These are phyloP conservation scores for Clivina fossor DNA, from an alignment of 2,888 invertebrate species.

Conservation along the genomic window DNA sequence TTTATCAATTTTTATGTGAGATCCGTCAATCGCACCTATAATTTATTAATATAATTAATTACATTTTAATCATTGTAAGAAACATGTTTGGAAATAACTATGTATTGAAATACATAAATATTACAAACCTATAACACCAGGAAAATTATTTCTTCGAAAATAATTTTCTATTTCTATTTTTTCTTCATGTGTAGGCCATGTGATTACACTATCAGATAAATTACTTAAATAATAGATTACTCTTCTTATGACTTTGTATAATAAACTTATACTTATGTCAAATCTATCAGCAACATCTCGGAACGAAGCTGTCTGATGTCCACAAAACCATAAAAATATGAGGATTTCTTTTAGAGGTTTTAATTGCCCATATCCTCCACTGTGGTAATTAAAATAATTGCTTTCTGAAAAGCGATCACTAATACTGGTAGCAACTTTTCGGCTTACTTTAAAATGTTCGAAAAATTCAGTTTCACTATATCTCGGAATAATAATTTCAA, in stretches of 20 bases:
- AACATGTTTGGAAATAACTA: too few relatives aligned
- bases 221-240: constrained; percentile 33
- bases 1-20: constrained; percentile 22
- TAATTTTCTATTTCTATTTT: constrained; percentile 29
- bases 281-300: constrained; percentile 39
- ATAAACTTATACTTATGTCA: constrained; percentile 36
- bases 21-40: constrained; percentile 12
- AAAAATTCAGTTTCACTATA: constrained; percentile 1
- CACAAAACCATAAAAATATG: constrained; percentile 32
- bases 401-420: constrained; percentile 17
- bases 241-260: constrained; percentile 34
- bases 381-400: constrained; percentile 26
- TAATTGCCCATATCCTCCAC: constrained; percentile 11
- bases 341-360: constrained; percentile 17
- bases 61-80: too few relatives aligned
- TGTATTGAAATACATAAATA: too few relatives aligned
- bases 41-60: too few relatives aligned
- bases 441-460: background rate
- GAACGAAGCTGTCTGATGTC: constrained; percentile 36
- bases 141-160: constrained; percentile 34
- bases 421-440: background rate
- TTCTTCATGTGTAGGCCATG: constrained; percentile 37
- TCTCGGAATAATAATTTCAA: background rate
- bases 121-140: constrained; percentile 33
- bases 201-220: constrained; percentile 36